phyloP scores from a whole-genome alignment of 1,140 invertebrate species.

The Cyclina sinensis region DNA sequence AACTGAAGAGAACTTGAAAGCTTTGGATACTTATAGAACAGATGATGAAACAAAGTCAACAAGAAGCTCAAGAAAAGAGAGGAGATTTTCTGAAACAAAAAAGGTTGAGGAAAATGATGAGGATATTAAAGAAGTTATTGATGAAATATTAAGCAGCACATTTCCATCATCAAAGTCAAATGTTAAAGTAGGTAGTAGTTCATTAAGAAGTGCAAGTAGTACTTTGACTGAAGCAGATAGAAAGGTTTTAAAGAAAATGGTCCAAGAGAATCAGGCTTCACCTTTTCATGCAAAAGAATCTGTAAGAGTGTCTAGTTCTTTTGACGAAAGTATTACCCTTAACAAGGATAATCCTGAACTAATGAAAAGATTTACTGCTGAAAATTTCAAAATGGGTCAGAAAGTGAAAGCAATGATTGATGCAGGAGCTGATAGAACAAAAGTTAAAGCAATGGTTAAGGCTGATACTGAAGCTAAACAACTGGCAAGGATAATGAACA shows the following conservation, averaged over 20 bases:
- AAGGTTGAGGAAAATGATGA: constrained; percentile 72
- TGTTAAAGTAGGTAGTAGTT: constrained; percentile 68
- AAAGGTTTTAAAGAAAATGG: constrained; percentile 74
- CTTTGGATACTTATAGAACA: constrained; percentile 42
- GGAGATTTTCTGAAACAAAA: constrained; percentile 81
- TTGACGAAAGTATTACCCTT: constrained; percentile 61
- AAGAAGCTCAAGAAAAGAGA: constrained; percentile 72
- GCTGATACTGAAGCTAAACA: constrained; percentile 78
- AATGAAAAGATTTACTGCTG: constrained; percentile 74
- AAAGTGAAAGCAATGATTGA: constrained; percentile 78
- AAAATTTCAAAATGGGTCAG: constrained; percentile 72
- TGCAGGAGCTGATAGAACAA: constrained; percentile 69
- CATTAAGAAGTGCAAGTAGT: constrained; percentile 69
- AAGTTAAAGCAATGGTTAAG: constrained; percentile 72
- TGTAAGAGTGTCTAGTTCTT: constrained; percentile 60
- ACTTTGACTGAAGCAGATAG: constrained; percentile 80
- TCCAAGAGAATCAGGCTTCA: constrained; percentile 70
- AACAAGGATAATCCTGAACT: constrained; percentile 73
- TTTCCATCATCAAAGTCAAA: constrained; percentile 68
- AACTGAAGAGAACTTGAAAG: constrained; percentile 47
- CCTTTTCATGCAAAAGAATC: constrained; percentile 78
- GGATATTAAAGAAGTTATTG: constrained; percentile 82
- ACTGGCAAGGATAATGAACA: constrained; percentile 80
- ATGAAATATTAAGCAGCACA: constrained; percentile 84
- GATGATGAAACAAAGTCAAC: constrained; percentile 54